Base-by-base conservation (phyloP, 2,888 invertebrate genomes). In the Hypena proboscidalis region DNA sequence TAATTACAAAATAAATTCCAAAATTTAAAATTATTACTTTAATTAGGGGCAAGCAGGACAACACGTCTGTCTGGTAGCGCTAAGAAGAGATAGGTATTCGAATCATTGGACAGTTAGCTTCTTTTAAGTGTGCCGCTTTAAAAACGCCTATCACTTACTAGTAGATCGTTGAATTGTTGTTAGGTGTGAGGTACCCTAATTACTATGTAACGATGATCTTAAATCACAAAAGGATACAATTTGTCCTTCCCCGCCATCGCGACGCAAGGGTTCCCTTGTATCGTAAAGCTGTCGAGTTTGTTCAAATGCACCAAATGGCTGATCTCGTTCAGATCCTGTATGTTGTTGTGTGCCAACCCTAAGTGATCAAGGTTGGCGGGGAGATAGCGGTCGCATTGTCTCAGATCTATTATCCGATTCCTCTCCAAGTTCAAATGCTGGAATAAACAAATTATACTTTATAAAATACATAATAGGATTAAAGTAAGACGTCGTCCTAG, bases 211-310 rank as follows among this genome's bases (percentile, higher is more conserved):
- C n/a, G n/a, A n/a, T n/a, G n/a, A n/a, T n/a, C n/a, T n/a, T n/a
- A n/a, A n/a, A 17, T 17, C 17, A 4, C 17, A 61, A 91, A 94
- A 95, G 94, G 94, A 95, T 94, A 96, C 97, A 95, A 91, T 72
- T 94, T 93, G 67, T 93, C 95, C 31, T 89, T 89, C 60, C 95
- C 94, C 44, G 94, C 94, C 93, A 95, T 94, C 51, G 93, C 93
- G 29, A 97, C 94, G 80, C 97, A 97, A 0, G 97, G 97, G 88
- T 98, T 98, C 49, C 96, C 96, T 70, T 94, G 94, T 50, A 98
- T 92, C 8, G 97, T 96, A 64, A 98, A 93, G 82, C 95, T 96
- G 48, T 95, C 94, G 58, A 98, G 88, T 70, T 94, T 94, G 26
- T 91, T 92, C 52, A 98, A 88, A 78, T 96, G 94, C 34, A 94